Conservation (phyloP, 2,888 invertebrate species). For the Eristalis pertinax region DNA sequence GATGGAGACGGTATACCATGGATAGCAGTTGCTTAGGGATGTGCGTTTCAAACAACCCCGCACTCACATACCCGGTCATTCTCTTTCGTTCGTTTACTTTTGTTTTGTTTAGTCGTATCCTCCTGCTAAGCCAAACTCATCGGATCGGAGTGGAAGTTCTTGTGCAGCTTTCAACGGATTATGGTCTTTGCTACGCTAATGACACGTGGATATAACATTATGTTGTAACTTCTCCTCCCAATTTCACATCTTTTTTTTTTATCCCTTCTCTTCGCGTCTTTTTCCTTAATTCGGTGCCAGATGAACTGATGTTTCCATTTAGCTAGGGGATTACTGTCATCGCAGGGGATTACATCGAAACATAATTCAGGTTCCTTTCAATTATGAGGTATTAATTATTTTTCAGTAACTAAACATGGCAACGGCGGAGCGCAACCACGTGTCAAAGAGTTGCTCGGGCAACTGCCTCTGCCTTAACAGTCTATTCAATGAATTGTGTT, state of each 20-base stretch:
- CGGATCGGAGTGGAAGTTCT: conserved; percentile 29
- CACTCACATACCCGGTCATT: not conserved
- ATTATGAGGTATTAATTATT: conserved; percentile 45
- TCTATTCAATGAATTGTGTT: not conserved
- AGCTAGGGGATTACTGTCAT: conserved; percentile 32
- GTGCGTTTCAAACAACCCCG: not conserved
- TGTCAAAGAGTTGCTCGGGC: not conserved
- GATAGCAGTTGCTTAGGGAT: conserved; percentile 18
- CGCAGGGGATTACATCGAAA: conserved; percentile 26
- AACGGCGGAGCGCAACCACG: no score
- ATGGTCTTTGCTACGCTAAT: conserved; percentile 60
- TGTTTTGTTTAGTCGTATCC: conserved; percentile 8
- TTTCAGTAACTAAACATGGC: not conserved
- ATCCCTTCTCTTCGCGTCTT: conserved; percentile 5
- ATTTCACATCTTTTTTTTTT: conserved; percentile 20
- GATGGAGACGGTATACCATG: not conserved
- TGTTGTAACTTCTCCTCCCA: conserved; percentile 50
- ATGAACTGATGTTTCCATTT: conserved; percentile 35
- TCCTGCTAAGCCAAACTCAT: conserved; percentile 49
- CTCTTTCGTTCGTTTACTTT: conserved; percentile 10
- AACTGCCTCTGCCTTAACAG: not conserved
- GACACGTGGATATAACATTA: conserved; percentile 54
- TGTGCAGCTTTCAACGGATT: conserved; percentile 62
- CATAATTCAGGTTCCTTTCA: conserved; percentile 19
- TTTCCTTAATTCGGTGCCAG: not conserved